Percentiles rank a stretch among this genome's conserved stretches.
Conservation (phyloP, 1,140 invertebrate genomes). For the Campoletis sonorensis region DNA sequence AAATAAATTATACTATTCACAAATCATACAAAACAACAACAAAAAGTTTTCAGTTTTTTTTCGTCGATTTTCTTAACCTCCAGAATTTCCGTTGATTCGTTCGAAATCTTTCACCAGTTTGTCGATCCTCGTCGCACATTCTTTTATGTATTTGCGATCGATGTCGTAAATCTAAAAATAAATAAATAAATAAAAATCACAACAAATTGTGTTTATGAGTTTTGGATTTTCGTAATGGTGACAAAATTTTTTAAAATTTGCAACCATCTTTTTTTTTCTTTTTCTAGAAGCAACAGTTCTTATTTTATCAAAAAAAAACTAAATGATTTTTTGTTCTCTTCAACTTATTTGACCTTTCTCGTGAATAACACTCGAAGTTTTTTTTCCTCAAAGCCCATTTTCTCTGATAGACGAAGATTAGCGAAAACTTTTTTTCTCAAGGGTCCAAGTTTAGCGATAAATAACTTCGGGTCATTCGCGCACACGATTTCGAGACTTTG, state of each 20-base stretch:
- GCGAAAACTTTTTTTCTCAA: conserved; percentile 57
- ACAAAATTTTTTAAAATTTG: no score
- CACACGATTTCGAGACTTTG: conserved; percentile 50
- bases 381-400: conserved; percentile 60
- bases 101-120: conserved; percentile 53
- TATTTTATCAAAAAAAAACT: no score
- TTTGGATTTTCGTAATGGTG: no score
- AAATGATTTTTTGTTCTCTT: conserved; percentile 6
- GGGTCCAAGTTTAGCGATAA: conserved; percentile 54
- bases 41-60: no score
- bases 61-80: not conserved
- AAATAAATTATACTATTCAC: not conserved
- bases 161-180: conserved; percentile 54
- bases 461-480: conserved; percentile 51
- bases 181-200: not conserved
- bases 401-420: conserved; percentile 57
- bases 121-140: conserved; percentile 46
- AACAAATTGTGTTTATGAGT: no score
- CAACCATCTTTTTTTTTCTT: no score
- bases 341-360: conserved; percentile 47
- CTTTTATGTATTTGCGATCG: conserved; percentile 51
- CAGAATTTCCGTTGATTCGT: conserved; percentile 11
- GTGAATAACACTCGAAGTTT: conserved; percentile 52
- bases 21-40: not conserved
- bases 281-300: no score